Evolutionary conservation across 1,140 invertebrate genomes (phyloP), one percentile per base, ranked within the genome.

Genomic region (Chlorops oryzae): DNA sequence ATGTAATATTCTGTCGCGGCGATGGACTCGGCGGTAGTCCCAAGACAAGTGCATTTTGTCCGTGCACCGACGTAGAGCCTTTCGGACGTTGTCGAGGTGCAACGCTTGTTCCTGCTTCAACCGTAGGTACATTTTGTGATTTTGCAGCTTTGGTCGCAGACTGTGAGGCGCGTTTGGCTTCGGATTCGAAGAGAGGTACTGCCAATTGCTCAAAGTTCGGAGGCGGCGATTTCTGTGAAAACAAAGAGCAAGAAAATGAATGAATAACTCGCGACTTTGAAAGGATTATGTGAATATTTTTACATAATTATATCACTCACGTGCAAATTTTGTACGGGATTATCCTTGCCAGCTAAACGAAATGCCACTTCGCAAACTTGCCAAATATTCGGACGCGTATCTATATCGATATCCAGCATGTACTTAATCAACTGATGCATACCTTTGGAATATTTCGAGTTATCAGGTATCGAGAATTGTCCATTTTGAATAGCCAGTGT

Each of bases 401-500:
- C 86, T 37, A 84, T 79, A 75, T 93, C 87, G 27, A 85, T 81
- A 66, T 91, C 88, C 47, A 95, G 75, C 84, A 93, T 90, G 62
- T 85, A 93, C 52, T 85, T 86, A 81, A 80, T 80, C 50, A 80
- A 61, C 59, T 78, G 74, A 68, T 80, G 78, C 65, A 80, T 66
- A 32, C 75, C 75, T 57, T 71, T 75, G n/a, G 82, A 84, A 75
- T 83, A 92, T 74, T 78, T 83, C 22, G 86, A 87, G 74, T 78
- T 82, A 73, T 92, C 88, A 40, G 92, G 92, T 74, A 96, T 87
- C 47, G 80, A 82, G 70, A 93, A 92, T 61, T 88, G 87, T 38
- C 88, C 91, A 72, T 84, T 91, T 73, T 95, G 92, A 65, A 97
- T 96, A 38, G 94, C 93, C 54, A 96, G 74, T 13, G 88, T 85